These are phyloP conservation scores for Dendrolimus kikuchii DNA, from an alignment of 1,140 invertebrate genomes.

Conservation along the genomic window DNA sequence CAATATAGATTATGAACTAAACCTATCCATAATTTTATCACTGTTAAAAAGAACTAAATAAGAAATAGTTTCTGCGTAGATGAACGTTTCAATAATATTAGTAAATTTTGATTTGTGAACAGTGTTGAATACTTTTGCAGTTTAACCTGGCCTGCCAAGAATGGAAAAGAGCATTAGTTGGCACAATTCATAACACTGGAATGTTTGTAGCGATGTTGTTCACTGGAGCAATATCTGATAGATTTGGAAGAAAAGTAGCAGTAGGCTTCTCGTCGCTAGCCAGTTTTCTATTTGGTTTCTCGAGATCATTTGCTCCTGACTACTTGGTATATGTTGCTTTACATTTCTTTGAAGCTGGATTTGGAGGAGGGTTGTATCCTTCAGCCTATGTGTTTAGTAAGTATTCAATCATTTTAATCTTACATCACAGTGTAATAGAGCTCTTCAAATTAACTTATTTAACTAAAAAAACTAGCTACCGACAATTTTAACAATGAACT, in stretches of 20 bases:
- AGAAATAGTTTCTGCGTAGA: too few relatives aligned
- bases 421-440: background rate
- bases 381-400: slow-evolving; percentile 74
- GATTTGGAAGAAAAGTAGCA: slow-evolving; percentile 60
- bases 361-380: slow-evolving; percentile 71
- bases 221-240: slow-evolving; percentile 79
- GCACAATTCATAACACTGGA: slow-evolving; percentile 81
- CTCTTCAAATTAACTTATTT: background rate
- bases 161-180: slow-evolving; percentile 81
- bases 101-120: background rate
- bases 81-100: too few relatives aligned
- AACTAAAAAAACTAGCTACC: too few relatives aligned
- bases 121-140: slow-evolving; percentile 24
- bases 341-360: slow-evolving; percentile 72
- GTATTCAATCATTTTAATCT: slow-evolving; percentile 11
- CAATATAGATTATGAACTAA: too few relatives aligned
- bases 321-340: slow-evolving; percentile 71
- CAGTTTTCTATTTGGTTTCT: slow-evolving; percentile 67
- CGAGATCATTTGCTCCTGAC: slow-evolving; percentile 71
- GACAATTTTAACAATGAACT: too few relatives aligned
- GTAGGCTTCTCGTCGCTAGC: slow-evolving; percentile 38
- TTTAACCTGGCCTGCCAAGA: slow-evolving; percentile 70
- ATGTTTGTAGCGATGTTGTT: slow-evolving; percentile 81
- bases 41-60: too few relatives aligned
- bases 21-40: too few relatives aligned